Base-by-base conservation (phyloP, 2,113 vertebrate genomes). In the Eulemur rufifrons region DNA sequence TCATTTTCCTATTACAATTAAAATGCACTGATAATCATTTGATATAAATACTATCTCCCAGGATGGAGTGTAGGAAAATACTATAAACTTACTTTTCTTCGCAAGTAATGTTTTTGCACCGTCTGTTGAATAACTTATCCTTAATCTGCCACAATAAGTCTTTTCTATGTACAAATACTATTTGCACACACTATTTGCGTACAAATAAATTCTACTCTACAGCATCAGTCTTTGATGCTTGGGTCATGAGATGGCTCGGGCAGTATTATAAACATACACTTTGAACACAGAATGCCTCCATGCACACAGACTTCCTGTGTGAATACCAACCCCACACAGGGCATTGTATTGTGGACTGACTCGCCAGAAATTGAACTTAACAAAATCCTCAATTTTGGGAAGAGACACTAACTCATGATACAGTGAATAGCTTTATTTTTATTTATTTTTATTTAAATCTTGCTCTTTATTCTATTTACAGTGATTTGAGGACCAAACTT, bases 51-150 rank as follows among this genome's bases (percentile, higher is more conserved):
- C 97, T 56, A 96, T 64, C 97, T 98, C 97, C 98, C 94, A 98
- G 98, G 98, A 97, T 98, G 98, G 99, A 98, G 98, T 98, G 98
- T 98, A 99, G 98, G 98, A 99, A 99, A 99, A 98, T 98, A 98
- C 98, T 98, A 97, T 98, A 98, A 98, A 98, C 92, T 96, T 98
- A 91, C 89, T 97, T 98, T 96, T 95, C 97, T 98, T 98, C 94
- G 98, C 98, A 98, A 98, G 97, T 98, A 98, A 98, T 98, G 97
- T 97, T 98, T 98, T 98, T 98, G 96, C 95, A 98, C 97, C 95
- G 97, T 95, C 95, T 84, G 95, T 96, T 97, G 95, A 97, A 97
- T 98, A 98, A 98, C 98, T 98, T 98, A 98, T 98, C 97, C 96
- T 98, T 94, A 97, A 95, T 98, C 98, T 98, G 98, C 98, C 98